phyloP scores from a whole-genome alignment of 2,888 invertebrate species.

The Nemotelus pantherinus region DNA sequence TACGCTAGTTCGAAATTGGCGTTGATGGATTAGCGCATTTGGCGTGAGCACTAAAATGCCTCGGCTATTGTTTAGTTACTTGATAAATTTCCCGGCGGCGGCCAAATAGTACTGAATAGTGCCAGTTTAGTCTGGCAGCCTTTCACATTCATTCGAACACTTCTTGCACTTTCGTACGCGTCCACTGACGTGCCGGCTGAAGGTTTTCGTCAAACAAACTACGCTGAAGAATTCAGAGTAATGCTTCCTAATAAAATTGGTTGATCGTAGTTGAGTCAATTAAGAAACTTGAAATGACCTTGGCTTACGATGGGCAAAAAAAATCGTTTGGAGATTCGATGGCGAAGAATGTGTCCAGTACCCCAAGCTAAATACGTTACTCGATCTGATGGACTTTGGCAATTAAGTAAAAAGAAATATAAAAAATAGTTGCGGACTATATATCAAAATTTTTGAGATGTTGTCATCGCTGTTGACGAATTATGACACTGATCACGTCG shows the following conservation, averaged over 20 bases:
- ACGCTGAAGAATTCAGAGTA: slow-evolving; percentile 32
- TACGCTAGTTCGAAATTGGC: slow-evolving; percentile 7
- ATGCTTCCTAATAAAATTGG: slow-evolving; percentile 20
- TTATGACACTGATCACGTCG: slow-evolving; percentile 17
- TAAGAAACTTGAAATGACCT: slow-evolving; percentile 25
- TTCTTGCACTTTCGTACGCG: slow-evolving; percentile 31
- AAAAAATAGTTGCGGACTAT: neutral
- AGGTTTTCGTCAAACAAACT: slow-evolving; percentile 27
- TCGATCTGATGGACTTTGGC: slow-evolving; percentile 18
- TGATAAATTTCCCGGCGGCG: slow-evolving; percentile 32
- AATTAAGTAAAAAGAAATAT: slow-evolving; percentile 16
- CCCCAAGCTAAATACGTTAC: neutral
- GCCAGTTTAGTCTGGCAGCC: slow-evolving; percentile 9
- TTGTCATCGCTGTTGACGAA: slow-evolving; percentile 6
- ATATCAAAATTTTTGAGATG: slow-evolving; percentile 3
- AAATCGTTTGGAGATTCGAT: neutral
- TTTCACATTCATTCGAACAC: slow-evolving; percentile 23
- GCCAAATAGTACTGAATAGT: neutral
- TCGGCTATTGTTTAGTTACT: slow-evolving; percentile 26
- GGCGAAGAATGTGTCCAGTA: slow-evolving; percentile 19
- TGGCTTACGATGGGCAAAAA: slow-evolving; percentile 1
- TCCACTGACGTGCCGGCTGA: neutral
- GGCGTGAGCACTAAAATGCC: slow-evolving; percentile 7
- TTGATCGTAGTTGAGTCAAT: neutral
- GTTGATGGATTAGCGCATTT: slow-evolving; percentile 31